Base-by-base conservation (phyloP, 2,888 invertebrate genomes). In the Patella ulyssiponensis region DNA sequence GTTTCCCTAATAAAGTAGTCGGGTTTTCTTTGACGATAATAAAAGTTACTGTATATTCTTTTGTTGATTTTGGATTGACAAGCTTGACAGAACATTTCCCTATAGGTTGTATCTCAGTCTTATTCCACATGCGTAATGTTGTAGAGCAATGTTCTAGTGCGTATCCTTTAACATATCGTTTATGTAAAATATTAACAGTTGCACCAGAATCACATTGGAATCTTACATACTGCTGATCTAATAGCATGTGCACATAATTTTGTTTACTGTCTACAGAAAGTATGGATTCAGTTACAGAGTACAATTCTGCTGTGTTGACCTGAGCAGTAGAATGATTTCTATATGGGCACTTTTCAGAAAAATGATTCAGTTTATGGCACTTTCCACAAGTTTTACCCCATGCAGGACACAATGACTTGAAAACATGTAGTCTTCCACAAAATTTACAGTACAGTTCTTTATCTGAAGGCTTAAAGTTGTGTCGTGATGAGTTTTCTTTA, bases 291-390 rank as follows among this genome's bases (percentile, higher is more conserved):
- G n/a, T n/a, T n/a, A n/a, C n/a, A n/a, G n/a, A n/a, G n/a, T n/a
- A n/a, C n/a, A n/a, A n/a, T n/a, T n/a, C n/a, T n/a, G n/a, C n/a
- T n/a, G n/a, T n/a, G n/a, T n/a, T n/a, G n/a, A 58, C 58, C 17
- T 12, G 17, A 27, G 27, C 27, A 27, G 27, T 27, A 27, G 27
- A 27, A 12, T 58, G 58, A 58, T 4, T n/a, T 27, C 27, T 27
- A n/a, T 17, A 58, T 5, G 52, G 77, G 69, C 79, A 78, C 15
- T 54, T 56, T 15, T 64, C n/a, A 64, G 78, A 77, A 52, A 80
- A 84, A 71, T 84, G 83, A 71, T 85, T 83, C 54, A 73, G 74
- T 20, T 75, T 79, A 15, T 81, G 64, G 74, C 83, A 83, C 2
- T 20, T 27, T 9, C 78, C 74, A 54, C 79, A 80, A 9, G 58